phyloP scores from a whole-genome alignment of 1,140 invertebrate genomes.

The Carposina sasakii region DNA sequence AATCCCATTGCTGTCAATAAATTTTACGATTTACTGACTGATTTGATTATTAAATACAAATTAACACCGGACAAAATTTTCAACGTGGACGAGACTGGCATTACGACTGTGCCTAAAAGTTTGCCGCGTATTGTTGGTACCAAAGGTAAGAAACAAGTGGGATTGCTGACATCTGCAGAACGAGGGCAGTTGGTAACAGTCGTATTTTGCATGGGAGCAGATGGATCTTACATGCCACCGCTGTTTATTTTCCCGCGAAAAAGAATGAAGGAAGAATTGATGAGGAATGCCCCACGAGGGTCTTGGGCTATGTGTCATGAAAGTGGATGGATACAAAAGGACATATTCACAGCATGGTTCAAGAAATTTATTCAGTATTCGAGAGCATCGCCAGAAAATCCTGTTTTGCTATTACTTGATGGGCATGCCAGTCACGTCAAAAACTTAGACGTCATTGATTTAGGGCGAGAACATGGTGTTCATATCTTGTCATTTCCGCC shows the following conservation, averaged over 20 bases:
- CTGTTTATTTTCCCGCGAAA: neutral
- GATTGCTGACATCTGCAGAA: neutral
- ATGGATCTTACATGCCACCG: neutral
- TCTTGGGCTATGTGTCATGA: neutral
- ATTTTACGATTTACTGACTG: neutral
- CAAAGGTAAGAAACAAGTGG: neutral
- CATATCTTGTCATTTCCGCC: neutral
- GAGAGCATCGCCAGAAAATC: neutral
- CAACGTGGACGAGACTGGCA: neutral
- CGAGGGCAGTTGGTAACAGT: neutral
- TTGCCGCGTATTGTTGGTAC: neutral
- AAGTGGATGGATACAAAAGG: neutral
- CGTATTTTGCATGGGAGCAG: neutral
- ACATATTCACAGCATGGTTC: neutral
- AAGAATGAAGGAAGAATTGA: neutral
- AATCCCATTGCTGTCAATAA: neutral
- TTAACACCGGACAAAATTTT: neutral
- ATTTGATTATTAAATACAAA: neutral
- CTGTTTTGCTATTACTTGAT: neutral
- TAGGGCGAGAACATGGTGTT: neutral
- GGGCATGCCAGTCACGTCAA: neutral
- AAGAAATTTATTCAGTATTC: neutral
- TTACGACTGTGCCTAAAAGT: neutral
- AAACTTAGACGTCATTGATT: neutral
- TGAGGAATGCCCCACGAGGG: neutral